Evolutionary conservation across 1,140 invertebrate genomes (phyloP), one percentile per base, ranked within the genome.

Genomic region (Sitobion miscanthi): DNA sequence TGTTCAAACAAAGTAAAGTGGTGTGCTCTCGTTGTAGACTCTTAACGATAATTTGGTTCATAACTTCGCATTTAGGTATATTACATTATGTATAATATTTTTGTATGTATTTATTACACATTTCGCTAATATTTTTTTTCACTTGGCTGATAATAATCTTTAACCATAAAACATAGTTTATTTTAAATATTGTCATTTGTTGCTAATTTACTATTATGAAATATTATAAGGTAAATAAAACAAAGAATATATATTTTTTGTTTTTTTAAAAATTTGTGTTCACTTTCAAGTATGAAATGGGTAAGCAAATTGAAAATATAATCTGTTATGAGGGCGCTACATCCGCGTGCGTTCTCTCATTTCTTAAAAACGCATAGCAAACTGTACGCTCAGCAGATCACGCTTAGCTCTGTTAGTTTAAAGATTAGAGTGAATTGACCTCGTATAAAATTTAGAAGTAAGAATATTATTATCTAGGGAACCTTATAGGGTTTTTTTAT

Each of bases 1-100:
- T 88, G 14, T 90, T 90, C 54, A 69, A 69, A 90, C 38, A 57
- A 30, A 90, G 35, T 90, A 45, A 90, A 90, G 38, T 57, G 89
- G 89, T 69, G 25, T 69, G 14, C 54, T 90, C 89, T 90, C 89
- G 4, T 90, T n/a, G 89, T 69, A 62, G 3, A 45, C 54, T 69
- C 89, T 90, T 42, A 69, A 62, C 5, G 42, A 90, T 69, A 69
- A 89, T 57, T 89, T 38, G 52, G 35, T 54, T 89, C 87, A 89
- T 89, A 52, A 90, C 54, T 90, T 62, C 11, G 23, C 49, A 42
- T 38, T 11, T 89, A 42, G 42, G 42, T 42, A 42, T 54, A 21
- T 89, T 54, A 42, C 38, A 38, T 54, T 54, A 21, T 54, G 52
- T 54, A 21, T 23, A 52, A 54, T 54, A 23, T 54, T 54, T 54